A percentile compares a stretch with the other conserved stretches of the same genome.
These are phyloP conservation scores for Gortyna flavago DNA, from an alignment of 2,888 invertebrate genomes.

Conservation along the genomic window DNA sequence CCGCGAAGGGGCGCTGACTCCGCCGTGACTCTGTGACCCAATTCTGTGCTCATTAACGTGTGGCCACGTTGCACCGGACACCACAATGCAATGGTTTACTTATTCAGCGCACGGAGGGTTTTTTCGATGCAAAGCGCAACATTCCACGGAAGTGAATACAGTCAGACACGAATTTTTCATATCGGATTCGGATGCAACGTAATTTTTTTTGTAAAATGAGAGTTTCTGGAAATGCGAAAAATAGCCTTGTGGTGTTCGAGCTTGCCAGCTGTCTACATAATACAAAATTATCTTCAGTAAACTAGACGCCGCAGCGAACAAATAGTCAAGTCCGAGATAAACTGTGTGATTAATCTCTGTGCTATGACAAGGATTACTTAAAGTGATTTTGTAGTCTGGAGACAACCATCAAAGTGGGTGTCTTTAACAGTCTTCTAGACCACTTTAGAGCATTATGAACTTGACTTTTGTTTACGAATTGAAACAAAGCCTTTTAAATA, in stretches of 20 bases:
- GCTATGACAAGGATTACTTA: slow-evolving; percentile 36
- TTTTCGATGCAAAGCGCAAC: slow-evolving; percentile 66
- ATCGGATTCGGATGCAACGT: slow-evolving; percentile 44
- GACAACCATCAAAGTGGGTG: slow-evolving; percentile 39
- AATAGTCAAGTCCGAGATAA: slow-evolving; percentile 43
- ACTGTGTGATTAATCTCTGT: slow-evolving; percentile 47
- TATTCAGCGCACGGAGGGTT: slow-evolving; percentile 73
- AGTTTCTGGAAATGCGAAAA: slow-evolving; percentile 6
- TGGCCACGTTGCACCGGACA: slow-evolving; percentile 80
- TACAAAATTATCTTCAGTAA: slow-evolving; percentile 9
- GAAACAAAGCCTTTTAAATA: background rate
- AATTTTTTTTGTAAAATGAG: slow-evolving; percentile 12
- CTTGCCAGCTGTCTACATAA: slow-evolving; percentile 3
- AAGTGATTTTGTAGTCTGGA: slow-evolving; percentile 44
- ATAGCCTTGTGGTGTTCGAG: background rate
- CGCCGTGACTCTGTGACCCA: slow-evolving; percentile 76
- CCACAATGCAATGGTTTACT: slow-evolving; percentile 81
- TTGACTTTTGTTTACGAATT: slow-evolving; percentile 6
- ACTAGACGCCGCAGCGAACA: slow-evolving; percentile 19
- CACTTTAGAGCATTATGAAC: slow-evolving; percentile 24
- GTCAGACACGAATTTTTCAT: slow-evolving; percentile 61
- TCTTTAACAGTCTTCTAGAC: slow-evolving; percentile 27
- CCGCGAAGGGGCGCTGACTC: slow-evolving; percentile 66
- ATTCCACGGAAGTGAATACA: slow-evolving; percentile 55
- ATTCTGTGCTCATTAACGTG: slow-evolving; percentile 84